These are phyloP conservation scores for Capromys pilorides DNA, from an alignment of 2,797 vertebrate genomes.

Conservation along the genomic window DNA sequence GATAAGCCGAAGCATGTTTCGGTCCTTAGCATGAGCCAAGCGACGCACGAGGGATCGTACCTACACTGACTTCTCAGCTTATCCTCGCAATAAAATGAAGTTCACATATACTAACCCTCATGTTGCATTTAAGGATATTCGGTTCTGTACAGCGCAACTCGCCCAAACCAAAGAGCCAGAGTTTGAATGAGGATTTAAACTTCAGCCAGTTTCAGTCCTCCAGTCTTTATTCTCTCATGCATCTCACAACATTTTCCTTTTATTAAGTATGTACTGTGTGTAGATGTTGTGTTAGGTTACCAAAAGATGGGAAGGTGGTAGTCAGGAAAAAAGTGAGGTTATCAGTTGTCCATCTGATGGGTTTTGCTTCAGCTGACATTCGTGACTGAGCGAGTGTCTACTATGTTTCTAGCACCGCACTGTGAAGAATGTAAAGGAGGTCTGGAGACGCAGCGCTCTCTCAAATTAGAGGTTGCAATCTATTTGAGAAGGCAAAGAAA, in stretches of 20 bases:
- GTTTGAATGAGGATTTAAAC: not conserved
- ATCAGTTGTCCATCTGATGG: not conserved
- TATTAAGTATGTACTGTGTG: not conserved
- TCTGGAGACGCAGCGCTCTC: not conserved
- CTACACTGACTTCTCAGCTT: not conserved
- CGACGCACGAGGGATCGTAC: not conserved
- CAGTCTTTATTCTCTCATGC: not conserved
- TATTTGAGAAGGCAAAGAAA: constrained; percentile 48
- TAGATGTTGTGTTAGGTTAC: not conserved
- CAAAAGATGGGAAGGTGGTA: not conserved
- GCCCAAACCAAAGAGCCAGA: not conserved
- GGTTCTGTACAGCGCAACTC: constrained; percentile 1
- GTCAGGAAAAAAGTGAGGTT: not conserved
- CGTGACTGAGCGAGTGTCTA: not conserved
- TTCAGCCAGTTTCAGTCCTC: not conserved
- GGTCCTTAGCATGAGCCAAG: not conserved
- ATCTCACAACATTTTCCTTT: not conserved
- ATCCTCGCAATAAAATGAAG: not conserved
- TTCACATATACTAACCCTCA: not conserved
- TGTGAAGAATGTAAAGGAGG: not conserved
- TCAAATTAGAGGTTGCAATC: not conserved
- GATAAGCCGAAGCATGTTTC: not conserved
- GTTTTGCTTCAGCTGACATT: not conserved
- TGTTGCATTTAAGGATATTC: constrained; percentile 18
- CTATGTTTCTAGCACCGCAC: not conserved